Base-by-base conservation (phyloP, 2,797 vertebrate genomes). In the Staurois parvus region DNA sequence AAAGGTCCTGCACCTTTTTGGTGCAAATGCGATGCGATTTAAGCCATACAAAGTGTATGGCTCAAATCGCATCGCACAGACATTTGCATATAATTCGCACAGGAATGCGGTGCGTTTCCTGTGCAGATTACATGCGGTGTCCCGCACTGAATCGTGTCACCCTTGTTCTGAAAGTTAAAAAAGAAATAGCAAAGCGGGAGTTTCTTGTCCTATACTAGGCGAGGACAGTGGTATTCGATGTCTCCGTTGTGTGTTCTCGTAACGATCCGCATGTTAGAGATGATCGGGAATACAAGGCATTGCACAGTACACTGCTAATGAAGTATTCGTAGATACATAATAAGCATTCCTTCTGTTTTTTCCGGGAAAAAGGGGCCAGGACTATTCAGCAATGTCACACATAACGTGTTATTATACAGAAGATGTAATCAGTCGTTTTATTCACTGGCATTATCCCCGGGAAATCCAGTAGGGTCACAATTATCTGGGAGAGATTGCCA, bases 371-470 rank as follows among this genome's bases (percentile, higher is more conserved):
- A n/a, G n/a, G 34, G 48, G 48, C 52, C 79, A 45, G 79, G 72
- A 69, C 64, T 86, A n/a, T 28, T 72, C 32, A 72, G 24, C 66
- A 28, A 45, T 72, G 67, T 70, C 68, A 72, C 40, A 62, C 79
- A 82, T 66, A 86, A 77, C 74, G 72, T 77, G 48, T 62, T 52
- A 81, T 85, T 76, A 72, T 56, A 72, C 73, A 64, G 19, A 76
- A 70, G 40, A 59, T 26, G 40, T 69, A 72, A 81, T 81, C 64
- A 82, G 67, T 32, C 4, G 45, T 76, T 81, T n/a, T 76, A 62
- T 80, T 75, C n/a, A 59, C 8, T 64, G 12, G 69, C n/a, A 26
- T 42, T 69, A 56, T 81, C 9, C 45, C 32, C 64, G 29, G 69
- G 56, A 42, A 67, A 30, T 56, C 28, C 56, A 34, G 19, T 32